phyloP scores from a whole-genome alignment of 2,888 invertebrate genomes.

The Ecliptopera silaceata region DNA sequence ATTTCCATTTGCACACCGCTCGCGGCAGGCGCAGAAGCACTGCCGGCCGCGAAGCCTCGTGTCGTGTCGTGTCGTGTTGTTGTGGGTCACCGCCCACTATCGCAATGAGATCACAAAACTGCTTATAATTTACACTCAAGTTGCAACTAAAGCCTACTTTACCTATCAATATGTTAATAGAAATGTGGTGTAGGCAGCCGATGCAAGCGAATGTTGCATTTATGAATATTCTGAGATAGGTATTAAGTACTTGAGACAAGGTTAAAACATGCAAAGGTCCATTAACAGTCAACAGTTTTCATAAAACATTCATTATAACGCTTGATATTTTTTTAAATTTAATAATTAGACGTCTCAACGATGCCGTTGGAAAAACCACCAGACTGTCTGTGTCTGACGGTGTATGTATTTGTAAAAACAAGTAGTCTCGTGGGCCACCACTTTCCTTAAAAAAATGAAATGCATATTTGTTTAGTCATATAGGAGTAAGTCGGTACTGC shows the following conservation, averaged over 20 bases:
- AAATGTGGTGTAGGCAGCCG: slow-evolving; percentile 28
- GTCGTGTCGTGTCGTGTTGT: slow-evolving; percentile 21
- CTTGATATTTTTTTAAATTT: no score
- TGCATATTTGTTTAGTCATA: no score
- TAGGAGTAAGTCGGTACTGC: no score
- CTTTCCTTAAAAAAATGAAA: no score
- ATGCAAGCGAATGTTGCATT: slow-evolving; percentile 8
- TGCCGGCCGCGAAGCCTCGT: slow-evolving; percentile 51
- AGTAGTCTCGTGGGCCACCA: no score
- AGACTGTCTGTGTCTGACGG: no score
- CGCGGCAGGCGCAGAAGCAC: slow-evolving; percentile 56
- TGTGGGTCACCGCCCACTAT: slow-evolving; percentile 73
- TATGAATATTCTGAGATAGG: neutral
- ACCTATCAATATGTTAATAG: slow-evolving; percentile 40
- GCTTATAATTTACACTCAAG: slow-evolving; percentile 71
- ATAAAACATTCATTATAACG: no score
- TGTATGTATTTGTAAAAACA: no score
- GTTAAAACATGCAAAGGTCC: no score
- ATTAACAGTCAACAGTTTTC: no score
- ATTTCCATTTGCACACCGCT: slow-evolving; percentile 30
- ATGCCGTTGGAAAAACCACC: no score
- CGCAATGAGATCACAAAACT: slow-evolving; percentile 77
- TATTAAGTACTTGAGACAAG: neutral
- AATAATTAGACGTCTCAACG: no score
- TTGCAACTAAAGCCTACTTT: slow-evolving; percentile 54